Conservation (phyloP, 30 jellyfish, hydroid and myxozoan genomes). For the Cassiopea andromeda region DNA sequence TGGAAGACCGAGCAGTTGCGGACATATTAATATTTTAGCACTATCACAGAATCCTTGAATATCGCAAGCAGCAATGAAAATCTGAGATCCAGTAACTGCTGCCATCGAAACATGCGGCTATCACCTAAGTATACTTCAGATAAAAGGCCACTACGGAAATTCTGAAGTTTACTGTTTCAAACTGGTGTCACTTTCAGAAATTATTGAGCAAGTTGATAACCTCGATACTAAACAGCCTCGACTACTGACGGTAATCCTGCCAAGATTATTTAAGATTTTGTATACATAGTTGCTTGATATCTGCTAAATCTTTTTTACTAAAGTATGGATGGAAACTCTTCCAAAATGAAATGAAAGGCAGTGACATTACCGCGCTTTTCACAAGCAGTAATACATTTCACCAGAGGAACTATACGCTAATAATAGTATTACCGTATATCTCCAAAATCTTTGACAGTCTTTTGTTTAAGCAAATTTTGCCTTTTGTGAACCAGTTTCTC, state of each 20-base stretch:
- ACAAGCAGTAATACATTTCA: background rate
- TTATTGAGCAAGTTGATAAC: slow-evolving; percentile 33
- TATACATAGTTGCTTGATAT: background rate
- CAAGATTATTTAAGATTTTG: slow-evolving; percentile 6
- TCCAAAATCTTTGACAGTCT: too few relatives aligned
- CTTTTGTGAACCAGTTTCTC: too few relatives aligned
- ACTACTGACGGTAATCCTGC: slow-evolving; percentile 23
- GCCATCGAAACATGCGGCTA: slow-evolving; percentile 6
- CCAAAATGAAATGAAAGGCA: slow-evolving; percentile 12
- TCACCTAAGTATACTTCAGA: slow-evolving; percentile 11
- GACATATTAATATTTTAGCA: background rate
- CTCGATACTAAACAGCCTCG: slow-evolving; percentile 24
- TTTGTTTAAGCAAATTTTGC: too few relatives aligned
- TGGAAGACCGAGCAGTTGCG: slow-evolving; percentile 3
- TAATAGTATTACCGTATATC: too few relatives aligned
- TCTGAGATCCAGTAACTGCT: slow-evolving; percentile 2
- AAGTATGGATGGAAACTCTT: slow-evolving; percentile 23
- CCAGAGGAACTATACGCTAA: background rate
- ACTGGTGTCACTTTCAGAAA: slow-evolving; percentile 5
- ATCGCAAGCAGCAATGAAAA: background rate
- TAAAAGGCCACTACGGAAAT: slow-evolving; percentile 7
- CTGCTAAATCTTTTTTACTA: slow-evolving; percentile 15
- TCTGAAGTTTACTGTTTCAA: background rate
- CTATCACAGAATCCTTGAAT: background rate
- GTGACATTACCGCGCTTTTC: slow-evolving; percentile 3